These are phyloP conservation scores for Parapristionchus giblindavisi DNA, from an alignment of 2,888 invertebrate genomes.

Conservation along the genomic window DNA sequence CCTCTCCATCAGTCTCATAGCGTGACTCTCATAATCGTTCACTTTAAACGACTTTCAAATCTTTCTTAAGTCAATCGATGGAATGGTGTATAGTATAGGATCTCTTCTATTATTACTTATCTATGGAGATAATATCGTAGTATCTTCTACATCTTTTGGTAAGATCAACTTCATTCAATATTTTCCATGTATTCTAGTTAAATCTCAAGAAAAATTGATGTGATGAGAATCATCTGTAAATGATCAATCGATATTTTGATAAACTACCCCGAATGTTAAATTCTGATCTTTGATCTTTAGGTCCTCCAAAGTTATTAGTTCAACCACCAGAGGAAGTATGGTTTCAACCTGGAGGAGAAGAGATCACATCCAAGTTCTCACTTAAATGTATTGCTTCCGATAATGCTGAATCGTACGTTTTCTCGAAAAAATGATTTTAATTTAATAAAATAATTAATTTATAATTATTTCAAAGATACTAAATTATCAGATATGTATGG, in stretches of 20 bases:
- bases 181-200: not conserved
- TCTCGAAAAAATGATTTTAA: too few relatives aligned
- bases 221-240: not conserved
- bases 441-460: conserved; percentile 7
- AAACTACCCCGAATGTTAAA: not conserved
- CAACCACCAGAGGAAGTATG: conserved; percentile 63
- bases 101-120: conserved; percentile 7
- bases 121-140: not conserved
- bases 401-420: conserved; percentile 57
- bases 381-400: conserved; percentile 60
- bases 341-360: conserved; percentile 55
- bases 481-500: conserved; percentile 61
- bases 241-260: not conserved
- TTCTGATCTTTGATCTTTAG: conserved; percentile 39
- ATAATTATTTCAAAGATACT: conserved; percentile 10
- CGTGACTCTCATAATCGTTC: not conserved
- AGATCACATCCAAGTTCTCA: conserved; percentile 49
- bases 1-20: not conserved
- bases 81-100: conserved; percentile 9
- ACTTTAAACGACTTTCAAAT: not conserved
- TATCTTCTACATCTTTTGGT: conserved; percentile 25
- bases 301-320: conserved; percentile 58
- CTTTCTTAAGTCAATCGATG: not conserved
- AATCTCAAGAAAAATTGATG: not conserved
- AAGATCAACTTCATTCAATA: not conserved